Evolutionary conservation across 2,113 vertebrate genomes (phyloP).

Genomic region (Lamprotornis superbus): DNA sequence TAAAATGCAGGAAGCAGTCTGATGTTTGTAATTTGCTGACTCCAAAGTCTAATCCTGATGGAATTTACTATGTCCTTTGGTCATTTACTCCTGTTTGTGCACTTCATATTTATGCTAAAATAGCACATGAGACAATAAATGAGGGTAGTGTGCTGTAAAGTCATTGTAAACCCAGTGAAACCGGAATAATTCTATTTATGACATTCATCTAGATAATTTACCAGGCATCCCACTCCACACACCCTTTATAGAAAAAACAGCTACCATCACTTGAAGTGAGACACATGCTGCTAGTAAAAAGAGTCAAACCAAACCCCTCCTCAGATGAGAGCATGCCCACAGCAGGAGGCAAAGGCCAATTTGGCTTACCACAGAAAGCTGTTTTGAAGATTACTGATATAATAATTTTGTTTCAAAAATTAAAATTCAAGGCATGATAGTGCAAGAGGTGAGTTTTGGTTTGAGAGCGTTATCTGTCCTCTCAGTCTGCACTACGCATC

Average conservation of each 20-base stretch:
- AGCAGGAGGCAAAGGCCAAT: slow-evolving; percentile 70
- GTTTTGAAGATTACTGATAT: slow-evolving; percentile 76
- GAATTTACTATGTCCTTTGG: background rate
- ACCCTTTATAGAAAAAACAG: slow-evolving; percentile 62
- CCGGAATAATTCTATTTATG: slow-evolving; percentile 10
- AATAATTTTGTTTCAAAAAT: slow-evolving; percentile 76
- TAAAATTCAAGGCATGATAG: slow-evolving; percentile 85
- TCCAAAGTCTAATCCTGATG: background rate
- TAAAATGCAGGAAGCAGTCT: background rate
- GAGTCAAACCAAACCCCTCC: slow-evolving; percentile 37
- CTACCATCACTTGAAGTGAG: slow-evolving; percentile 66
- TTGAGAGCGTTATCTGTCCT: slow-evolving; percentile 64
- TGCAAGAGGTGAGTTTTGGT: slow-evolving; percentile 88
- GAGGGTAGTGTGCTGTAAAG: slow-evolving; percentile 17
- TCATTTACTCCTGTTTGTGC: background rate
- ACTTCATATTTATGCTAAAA: slow-evolving; percentile 14
- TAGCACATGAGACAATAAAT: background rate
- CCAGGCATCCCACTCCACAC: background rate
- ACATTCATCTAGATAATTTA: slow-evolving; percentile 63
- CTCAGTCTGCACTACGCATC: background rate
- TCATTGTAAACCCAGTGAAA: slow-evolving; percentile 41
- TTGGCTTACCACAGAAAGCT: slow-evolving; percentile 70
- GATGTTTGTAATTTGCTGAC: background rate
- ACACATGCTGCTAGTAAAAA: slow-evolving; percentile 65
- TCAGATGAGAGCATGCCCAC: slow-evolving; percentile 66